phyloP scores from a whole-genome alignment of 2,888 invertebrate species.

The Harpalus rubripes region DNA sequence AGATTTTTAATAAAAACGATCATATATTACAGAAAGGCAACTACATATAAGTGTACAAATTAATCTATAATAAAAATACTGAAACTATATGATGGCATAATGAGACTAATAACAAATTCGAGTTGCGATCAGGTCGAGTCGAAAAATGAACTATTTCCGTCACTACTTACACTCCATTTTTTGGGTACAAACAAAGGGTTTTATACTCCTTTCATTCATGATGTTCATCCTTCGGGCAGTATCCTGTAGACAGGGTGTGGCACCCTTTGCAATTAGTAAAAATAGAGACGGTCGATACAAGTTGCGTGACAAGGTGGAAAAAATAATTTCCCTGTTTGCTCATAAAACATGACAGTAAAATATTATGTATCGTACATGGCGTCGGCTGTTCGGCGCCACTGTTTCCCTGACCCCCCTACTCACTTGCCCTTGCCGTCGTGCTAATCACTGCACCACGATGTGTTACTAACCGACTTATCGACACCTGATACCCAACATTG shows the following conservation, averaged over 20 bases:
- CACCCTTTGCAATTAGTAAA: constrained; percentile 60
- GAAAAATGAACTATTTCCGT: no score
- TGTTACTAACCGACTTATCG: constrained; percentile 49
- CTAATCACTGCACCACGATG: constrained; percentile 27
- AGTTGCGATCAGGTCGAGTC: no score
- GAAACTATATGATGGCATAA: no score
- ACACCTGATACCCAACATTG: constrained; percentile 24
- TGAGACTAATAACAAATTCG: no score
- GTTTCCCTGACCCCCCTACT: background rate
- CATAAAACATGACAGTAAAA: constrained; percentile 66
- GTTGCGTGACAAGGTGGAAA: constrained; percentile 63
- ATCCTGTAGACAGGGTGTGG: constrained; percentile 27
- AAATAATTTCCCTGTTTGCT: constrained; percentile 67
- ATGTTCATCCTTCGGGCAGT: background rate
- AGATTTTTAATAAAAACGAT: no score
- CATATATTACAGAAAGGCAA: no score
- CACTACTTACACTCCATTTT: background rate
- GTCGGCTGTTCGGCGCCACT: constrained; percentile 70
- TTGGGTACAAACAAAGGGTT: background rate
- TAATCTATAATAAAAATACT: no score
- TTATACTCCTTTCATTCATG: background rate
- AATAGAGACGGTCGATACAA: constrained; percentile 61
- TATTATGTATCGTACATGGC: constrained; percentile 60
- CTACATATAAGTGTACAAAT: no score
- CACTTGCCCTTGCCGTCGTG: background rate